These are phyloP conservation scores for Stratiomys singularior DNA, from an alignment of 2,888 invertebrate genomes.

Conservation along the genomic window DNA sequence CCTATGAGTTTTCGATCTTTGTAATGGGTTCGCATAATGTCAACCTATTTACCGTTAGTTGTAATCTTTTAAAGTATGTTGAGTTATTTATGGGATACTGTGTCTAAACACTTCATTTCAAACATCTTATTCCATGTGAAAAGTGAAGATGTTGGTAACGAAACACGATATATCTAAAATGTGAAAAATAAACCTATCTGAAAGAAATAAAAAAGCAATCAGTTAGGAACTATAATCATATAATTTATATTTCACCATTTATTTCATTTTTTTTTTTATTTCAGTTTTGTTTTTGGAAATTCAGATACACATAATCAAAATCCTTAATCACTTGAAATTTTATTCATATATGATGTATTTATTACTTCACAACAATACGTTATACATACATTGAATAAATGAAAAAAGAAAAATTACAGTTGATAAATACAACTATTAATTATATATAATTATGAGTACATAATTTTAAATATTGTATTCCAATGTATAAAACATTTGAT, in stretches of 20 bases:
- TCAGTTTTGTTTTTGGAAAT: not conserved
- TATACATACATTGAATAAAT: conserved; percentile 3
- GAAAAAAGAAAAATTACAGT: not conserved
- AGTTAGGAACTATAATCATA: conserved; percentile 7
- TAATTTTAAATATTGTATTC: not conserved
- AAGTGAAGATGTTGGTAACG: no score
- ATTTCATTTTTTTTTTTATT: not conserved
- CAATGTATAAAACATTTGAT: conserved; percentile 15
- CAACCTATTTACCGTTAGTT: no score
- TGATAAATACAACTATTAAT: not conserved
- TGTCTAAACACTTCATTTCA: no score
- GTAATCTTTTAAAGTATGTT: no score
- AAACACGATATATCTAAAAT: no score
- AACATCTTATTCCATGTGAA: no score
- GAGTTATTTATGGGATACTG: no score
- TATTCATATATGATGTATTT: conserved; percentile 1
- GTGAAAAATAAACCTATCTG: no score
- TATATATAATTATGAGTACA: not conserved
- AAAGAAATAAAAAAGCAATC: not conserved
- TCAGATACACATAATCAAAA: conserved; percentile 17
- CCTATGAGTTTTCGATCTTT: no score
- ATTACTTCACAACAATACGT: conserved; percentile 14
- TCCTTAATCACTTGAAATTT: conserved; percentile 10
- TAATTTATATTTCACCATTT: conserved; percentile 10
- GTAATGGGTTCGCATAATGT: no score